A percentile compares a stretch with the other conserved stretches of the same genome.
phyloP scores from a whole-genome alignment of 2,797 vertebrate genomes.

The Acrocephalus scirpaceus region DNA sequence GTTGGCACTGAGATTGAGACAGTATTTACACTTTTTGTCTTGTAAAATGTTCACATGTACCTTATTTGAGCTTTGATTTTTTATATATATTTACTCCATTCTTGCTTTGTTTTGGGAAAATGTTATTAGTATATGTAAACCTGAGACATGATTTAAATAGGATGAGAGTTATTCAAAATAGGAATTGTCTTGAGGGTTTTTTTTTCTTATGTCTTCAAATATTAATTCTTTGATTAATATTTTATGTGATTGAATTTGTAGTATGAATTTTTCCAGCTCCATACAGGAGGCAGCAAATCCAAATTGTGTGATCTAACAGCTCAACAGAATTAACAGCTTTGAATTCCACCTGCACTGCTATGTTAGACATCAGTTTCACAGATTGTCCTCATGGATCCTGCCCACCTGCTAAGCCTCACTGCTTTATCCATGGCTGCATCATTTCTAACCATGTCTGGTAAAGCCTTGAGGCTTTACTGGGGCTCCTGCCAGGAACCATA shows the following conservation, averaged over 20 bases:
- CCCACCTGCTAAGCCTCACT: neutral
- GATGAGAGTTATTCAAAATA: neutral
- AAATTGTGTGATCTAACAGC: neutral
- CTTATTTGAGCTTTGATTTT: constrained; percentile 9
- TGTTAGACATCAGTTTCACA: neutral
- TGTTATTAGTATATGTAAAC: neutral
- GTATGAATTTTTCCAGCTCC: neutral
- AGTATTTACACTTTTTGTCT: neutral
- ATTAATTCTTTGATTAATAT: neutral
- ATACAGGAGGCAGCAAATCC: neutral
- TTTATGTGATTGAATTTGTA: neutral
- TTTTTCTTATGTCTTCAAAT: neutral
- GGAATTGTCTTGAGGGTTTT: neutral
- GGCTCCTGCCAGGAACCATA: neutral
- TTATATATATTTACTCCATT: neutral
- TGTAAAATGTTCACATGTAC: neutral
- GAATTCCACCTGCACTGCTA: neutral
- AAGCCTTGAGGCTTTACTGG: neutral
- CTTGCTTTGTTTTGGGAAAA: neutral
- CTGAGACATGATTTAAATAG: neutral
- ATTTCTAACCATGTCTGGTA: neutral
- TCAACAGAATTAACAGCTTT: neutral
- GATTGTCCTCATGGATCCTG: neutral
- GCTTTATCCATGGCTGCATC: neutral
- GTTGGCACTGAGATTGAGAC: neutral